Conservation (phyloP, 2,888 invertebrate species). For the Mesorhabditis sp. region DNA sequence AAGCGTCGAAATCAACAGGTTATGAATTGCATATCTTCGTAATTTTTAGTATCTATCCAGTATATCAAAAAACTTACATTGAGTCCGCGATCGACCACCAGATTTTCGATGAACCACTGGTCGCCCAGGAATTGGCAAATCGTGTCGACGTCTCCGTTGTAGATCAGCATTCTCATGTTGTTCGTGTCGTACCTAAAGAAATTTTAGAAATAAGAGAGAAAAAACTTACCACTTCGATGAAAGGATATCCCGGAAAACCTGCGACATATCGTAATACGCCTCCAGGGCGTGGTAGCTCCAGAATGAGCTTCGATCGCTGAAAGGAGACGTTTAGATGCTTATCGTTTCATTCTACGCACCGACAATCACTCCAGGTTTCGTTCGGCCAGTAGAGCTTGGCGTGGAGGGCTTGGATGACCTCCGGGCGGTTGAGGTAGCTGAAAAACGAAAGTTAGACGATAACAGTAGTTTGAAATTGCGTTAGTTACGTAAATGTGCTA, state of each 20-base stretch:
- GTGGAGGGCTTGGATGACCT: conserved; percentile 49
- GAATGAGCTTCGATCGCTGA: too few relatives aligned
- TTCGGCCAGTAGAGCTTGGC: too few relatives aligned
- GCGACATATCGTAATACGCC: conserved; percentile 38
- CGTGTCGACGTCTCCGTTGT: conserved; percentile 36
- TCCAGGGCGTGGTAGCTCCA: conserved; percentile 21
- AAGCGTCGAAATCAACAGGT: neutral
- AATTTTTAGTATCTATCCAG: too few relatives aligned
- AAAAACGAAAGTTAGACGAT: too few relatives aligned
- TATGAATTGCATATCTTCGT: too few relatives aligned
- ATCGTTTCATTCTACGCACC: too few relatives aligned
- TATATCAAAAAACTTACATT: conserved; percentile 23
- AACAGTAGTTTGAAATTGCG: too few relatives aligned
- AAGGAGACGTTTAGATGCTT: too few relatives aligned
- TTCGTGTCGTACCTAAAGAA: conserved; percentile 15
- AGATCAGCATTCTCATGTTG: conserved; percentile 32
- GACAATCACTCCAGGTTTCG: too few relatives aligned
- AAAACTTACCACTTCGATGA: conserved; percentile 13
- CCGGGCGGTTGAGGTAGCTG: conserved; percentile 41
- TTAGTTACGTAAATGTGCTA: too few relatives aligned
- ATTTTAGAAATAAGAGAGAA: neutral
- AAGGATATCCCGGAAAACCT: conserved; percentile 21
- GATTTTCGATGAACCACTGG: conserved; percentile 30
- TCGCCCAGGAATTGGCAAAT: conserved; percentile 37
- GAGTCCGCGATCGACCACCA: conserved; percentile 20